phyloP scores from a whole-genome alignment of 1,140 invertebrate species.

The Drosophila santomea region DNA sequence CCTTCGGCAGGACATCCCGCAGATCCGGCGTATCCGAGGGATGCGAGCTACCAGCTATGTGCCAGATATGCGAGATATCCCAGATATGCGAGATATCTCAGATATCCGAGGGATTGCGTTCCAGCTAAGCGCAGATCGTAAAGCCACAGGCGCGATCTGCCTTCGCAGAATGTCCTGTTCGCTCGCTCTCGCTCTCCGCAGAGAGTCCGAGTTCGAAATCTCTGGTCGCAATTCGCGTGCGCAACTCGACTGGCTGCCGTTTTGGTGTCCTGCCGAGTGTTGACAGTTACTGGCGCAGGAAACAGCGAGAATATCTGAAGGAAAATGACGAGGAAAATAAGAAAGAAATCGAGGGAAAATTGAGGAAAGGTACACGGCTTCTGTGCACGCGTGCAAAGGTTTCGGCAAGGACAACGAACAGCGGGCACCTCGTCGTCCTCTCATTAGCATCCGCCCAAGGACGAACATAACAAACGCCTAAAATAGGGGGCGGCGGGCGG shows the following conservation, averaged over 20 bases:
- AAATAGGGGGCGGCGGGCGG: constrained; percentile 31
- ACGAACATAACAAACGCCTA: not conserved
- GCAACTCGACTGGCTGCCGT: constrained; percentile 42
- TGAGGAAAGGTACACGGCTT: constrained; percentile 36
- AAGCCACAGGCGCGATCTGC: constrained; percentile 60
- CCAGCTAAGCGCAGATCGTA: constrained; percentile 67
- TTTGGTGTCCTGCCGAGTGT: constrained; percentile 46
- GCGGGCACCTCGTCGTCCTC: constrained; percentile 54
- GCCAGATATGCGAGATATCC: not conserved
- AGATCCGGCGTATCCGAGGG: constrained; percentile 17
- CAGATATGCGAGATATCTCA: not conserved
- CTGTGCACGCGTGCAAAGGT: constrained; percentile 70
- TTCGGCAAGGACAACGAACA: constrained; percentile 63
- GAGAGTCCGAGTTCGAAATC: not conserved
- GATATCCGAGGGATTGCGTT: constrained; percentile 36
- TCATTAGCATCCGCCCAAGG: constrained; percentile 47
- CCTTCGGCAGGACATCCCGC: constrained; percentile 34
- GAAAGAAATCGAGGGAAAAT: constrained; percentile 11
- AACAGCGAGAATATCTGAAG: constrained; percentile 6
- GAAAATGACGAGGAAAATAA: constrained; percentile 9
- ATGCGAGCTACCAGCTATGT: constrained; percentile 6
- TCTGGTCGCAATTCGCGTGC: constrained; percentile 62
- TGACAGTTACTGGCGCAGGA: constrained; percentile 25
- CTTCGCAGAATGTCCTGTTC: constrained; percentile 51
- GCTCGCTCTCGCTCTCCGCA: not conserved